Base-by-base conservation (phyloP, 2,797 vertebrate genomes). In the Babyrousa celebensis region DNA sequence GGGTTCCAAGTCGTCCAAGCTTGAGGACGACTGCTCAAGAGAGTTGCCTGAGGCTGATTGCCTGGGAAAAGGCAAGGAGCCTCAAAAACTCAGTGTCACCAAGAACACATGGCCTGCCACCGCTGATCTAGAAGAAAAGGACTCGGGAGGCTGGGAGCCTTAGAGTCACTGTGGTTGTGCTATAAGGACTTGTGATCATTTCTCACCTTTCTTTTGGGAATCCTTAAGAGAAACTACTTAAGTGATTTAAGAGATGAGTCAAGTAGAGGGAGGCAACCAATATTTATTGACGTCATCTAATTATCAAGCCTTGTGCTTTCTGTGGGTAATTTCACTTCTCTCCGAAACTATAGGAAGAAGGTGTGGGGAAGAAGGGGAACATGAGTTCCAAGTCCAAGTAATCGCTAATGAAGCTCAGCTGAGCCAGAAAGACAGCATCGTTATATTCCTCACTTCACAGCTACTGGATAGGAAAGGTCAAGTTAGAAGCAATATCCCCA, bases 401-500 rank as follows among this genome's bases (percentile, higher is more conserved):
- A 25, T 89, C 85, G 12, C 43, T 54, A 58, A 85, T 62, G 32
- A 27, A 82, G 17, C 32, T 79, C 56, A 82, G 58, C 56, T 23
- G 18, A 94, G 52, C 27, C 36, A 54, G 5, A 78, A 95, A 78
- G 77, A 65, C 60, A 62, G 58, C n/a, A 27, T 58, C 43, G 62
- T 63, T 58, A 85, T 65, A 43, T 90, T 85, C 17, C 25, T 60
- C 67, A 75, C 36, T 52, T 40, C 17, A n/a, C 75, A 92, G 65
- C 20, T 43, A 62, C 52, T 74, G 54, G 43, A 75, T 88, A 52
- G 54, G 40, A 74, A 87, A 78, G 60, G 8, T 65, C 65, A 70
- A 65, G 29, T 94, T 93, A 86, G 58, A 95, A 78, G n/a, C 3
- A 32, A 20, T 20, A 27, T 94, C 68, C 74, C 83, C 29, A 65